Percentiles rank a stretch among this genome's conserved stretches.
Evolutionary conservation across 2,113 vertebrate genomes (phyloP).

Genomic region (Stomatorhinus ivindoensis): DNA sequence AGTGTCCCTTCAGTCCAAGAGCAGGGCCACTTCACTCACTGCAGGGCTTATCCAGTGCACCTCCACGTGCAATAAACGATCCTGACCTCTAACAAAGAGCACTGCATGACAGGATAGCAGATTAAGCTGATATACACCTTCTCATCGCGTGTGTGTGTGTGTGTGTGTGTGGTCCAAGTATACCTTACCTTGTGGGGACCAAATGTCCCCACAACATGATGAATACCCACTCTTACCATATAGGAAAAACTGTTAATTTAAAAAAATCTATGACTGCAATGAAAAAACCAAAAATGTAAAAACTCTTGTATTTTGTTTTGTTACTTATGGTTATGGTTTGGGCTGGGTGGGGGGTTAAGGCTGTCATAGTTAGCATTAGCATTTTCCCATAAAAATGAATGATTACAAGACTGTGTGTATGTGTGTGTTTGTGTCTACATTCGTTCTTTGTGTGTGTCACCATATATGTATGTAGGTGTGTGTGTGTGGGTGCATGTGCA

Average conservation of each 20-base stretch:
- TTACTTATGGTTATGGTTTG: background rate
- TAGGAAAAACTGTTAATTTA: background rate
- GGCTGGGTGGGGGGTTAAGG: background rate
- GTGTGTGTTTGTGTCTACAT: background rate
- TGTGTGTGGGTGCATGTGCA: no score
- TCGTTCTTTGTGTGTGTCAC: no score
- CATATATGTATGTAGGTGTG: background rate
- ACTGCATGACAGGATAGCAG: background rate
- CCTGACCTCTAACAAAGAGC: background rate
- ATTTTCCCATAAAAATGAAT: no score
- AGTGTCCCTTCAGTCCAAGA: background rate
- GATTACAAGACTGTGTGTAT: background rate
- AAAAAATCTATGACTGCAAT: background rate
- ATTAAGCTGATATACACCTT: background rate
- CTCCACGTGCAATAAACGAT: background rate
- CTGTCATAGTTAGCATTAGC: no score
- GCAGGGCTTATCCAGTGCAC: background rate
- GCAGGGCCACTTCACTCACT: background rate
- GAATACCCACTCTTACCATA: background rate
- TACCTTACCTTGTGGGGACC: background rate
- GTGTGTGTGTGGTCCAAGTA: background rate
- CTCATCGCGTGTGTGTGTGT: background rate
- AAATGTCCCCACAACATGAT: background rate
- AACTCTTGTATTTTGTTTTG: background rate
- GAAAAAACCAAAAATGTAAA: background rate